Percentiles rank a stretch among this genome's conserved stretches.
These are phyloP conservation scores for Sphecodes monilicornis DNA, from an alignment of 2,888 invertebrate genomes.

Conservation along the genomic window DNA sequence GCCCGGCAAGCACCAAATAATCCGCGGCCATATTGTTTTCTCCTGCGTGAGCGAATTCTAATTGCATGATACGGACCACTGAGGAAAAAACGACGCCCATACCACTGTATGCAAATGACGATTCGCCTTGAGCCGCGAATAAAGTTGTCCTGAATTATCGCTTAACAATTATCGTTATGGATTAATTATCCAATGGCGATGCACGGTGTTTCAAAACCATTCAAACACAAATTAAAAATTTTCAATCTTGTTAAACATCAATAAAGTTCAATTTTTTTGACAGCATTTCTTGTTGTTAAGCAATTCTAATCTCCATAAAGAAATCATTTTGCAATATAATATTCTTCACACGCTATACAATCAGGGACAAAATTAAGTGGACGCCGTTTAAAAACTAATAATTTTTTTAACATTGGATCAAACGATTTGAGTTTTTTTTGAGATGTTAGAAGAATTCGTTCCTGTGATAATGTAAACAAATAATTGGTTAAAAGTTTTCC, in stretches of 20 bases:
- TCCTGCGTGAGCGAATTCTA: conserved; percentile 20
- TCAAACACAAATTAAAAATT: too few relatives aligned
- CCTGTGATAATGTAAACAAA: too few relatives aligned
- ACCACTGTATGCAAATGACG: conserved; percentile 31
- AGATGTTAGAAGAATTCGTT: too few relatives aligned
- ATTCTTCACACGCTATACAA: neutral
- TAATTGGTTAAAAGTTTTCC: too few relatives aligned
- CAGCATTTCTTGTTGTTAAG: too few relatives aligned
- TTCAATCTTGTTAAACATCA: too few relatives aligned
- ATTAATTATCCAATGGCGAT: neutral
- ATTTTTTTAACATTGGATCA: too few relatives aligned
- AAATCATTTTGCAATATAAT: neutral
- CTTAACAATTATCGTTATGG: neutral
- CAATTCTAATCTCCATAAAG: too few relatives aligned
- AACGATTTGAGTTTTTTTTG: too few relatives aligned
- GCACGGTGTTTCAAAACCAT: neutral
- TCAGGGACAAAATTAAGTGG: too few relatives aligned
- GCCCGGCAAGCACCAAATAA: neutral
- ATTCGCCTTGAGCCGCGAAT: conserved; percentile 15
- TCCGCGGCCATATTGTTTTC: conserved; percentile 18
- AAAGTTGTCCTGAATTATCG: neutral
- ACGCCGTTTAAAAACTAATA: too few relatives aligned
- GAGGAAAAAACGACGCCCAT: neutral
- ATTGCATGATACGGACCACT: conserved; percentile 16
- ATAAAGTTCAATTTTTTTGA: too few relatives aligned